A percentile compares a stretch with the other conserved stretches of the same genome.
phyloP scores from a whole-genome alignment of 1,140 invertebrate species.

The Eumaeus atala region DNA sequence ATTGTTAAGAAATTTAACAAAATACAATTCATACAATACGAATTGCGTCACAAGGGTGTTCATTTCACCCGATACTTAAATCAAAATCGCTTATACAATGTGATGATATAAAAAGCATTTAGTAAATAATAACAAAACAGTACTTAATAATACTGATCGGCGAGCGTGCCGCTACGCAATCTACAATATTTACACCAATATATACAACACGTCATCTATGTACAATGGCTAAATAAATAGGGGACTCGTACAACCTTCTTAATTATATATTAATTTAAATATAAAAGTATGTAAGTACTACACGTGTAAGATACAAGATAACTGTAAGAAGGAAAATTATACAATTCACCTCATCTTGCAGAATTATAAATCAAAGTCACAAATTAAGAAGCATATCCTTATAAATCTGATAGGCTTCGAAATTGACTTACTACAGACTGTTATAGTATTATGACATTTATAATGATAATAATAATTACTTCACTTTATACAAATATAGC shows the following conservation, averaged over 20 bases:
- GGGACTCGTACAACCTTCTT: conserved; percentile 39
- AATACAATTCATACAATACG: conserved; percentile 1
- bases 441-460: conserved; percentile 70
- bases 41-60: not conserved
- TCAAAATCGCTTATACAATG: conserved; percentile 1
- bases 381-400: conserved; percentile 16
- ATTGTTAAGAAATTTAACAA: conserved; percentile 2
- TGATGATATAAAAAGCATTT: not conserved
- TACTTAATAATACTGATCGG: conserved; percentile 64
- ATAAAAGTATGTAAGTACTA: too few relatives aligned
- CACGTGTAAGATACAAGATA: conserved; percentile 1
- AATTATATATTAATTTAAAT: too few relatives aligned
- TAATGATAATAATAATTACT: conserved; percentile 72
- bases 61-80: conserved; percentile 1
- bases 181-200: conserved; percentile 65
- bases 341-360: not conserved
- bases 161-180: conserved; percentile 39
- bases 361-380: conserved; percentile 27
- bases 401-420: conserved; percentile 65
- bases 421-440: conserved; percentile 68
- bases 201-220: conserved; percentile 62
- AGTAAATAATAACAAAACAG: conserved; percentile 21
- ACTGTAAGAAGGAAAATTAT: not conserved
- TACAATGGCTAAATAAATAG: conserved; percentile 67
- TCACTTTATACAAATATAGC: conserved; percentile 75